Base-by-base conservation (phyloP, 1,140 invertebrate genomes). In the Sarcophaga peregrina region DNA sequence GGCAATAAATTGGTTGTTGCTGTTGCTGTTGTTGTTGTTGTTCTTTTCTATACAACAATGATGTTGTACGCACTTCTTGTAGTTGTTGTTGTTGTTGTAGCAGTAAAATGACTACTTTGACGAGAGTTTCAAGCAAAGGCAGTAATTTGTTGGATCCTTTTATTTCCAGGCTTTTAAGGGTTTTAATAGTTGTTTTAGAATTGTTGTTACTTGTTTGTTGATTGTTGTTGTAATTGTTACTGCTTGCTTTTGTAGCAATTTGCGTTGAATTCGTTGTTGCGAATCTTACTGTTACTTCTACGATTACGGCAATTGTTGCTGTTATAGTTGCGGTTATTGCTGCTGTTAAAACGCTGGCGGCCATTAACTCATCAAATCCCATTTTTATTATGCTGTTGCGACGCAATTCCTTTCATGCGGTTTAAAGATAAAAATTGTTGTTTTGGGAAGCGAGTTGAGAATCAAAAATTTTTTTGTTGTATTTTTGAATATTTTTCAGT, bases 251-350 rank as follows among this genome's bases (percentile, higher is more conserved):
- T 9, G 76, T 37, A 84, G 83, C 74, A 78, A 81, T 25, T 82
- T 82, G n/a, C 62, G 25, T 50, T 78, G 37, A 17, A 76, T 20
- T 74, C 84, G 62, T 17, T 82, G 83, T 20, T 73, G 83, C 52
- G 75, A 50, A 68, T 83, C 62, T 46, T 85, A 85, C 15, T 85
- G 81, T 48, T 82, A 74, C 15, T 80, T 73, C 45, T 76, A 80
- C 82, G 84, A 76, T 84, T 80, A 54, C 82, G 80, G 75, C 62
- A 83, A 80, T 52, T 81, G 82, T 54, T 85, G 83, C 15, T 2
- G 25, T 37, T 37, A 37, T 37, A 37, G 25, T 37, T 37, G 25
- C 1, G 25, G 25, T 37, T 37, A 37, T 37, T 87, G 85, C 45
- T 84, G 83, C 76, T 86, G 74, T 76, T 76, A 78, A 78, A 78